phyloP scores from a whole-genome alignment of 2,113 vertebrate species.

The Thamnophis sirtalis region DNA sequence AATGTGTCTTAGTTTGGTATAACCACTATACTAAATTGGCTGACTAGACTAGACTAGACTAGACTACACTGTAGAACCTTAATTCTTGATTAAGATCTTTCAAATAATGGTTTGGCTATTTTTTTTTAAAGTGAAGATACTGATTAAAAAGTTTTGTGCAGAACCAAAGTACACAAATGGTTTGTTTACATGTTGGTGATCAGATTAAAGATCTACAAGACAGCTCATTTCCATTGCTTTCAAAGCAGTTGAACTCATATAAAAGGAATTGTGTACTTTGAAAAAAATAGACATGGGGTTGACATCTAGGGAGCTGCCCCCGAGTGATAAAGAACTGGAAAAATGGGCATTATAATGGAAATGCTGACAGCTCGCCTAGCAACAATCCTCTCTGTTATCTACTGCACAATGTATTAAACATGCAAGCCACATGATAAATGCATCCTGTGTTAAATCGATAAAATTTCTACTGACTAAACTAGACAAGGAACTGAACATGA shows the following conservation, averaged over 20 bases:
- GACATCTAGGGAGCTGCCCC: slow-evolving; percentile 40
- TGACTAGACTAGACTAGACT: not conserved
- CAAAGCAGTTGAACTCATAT: slow-evolving; percentile 26
- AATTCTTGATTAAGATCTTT: not conserved
- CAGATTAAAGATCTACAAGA: not conserved
- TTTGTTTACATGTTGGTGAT: not conserved
- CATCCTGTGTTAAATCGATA: slow-evolving; percentile 60
- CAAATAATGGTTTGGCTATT: not conserved
- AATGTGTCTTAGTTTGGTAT: too few relatives aligned
- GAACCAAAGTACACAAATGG: not conserved
- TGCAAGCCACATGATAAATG: slow-evolving; percentile 62
- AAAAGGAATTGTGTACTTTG: slow-evolving; percentile 41
- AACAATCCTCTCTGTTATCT: slow-evolving; percentile 48
- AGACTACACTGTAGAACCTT: not conserved
- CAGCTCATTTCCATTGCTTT: not conserved
- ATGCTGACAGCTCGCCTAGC: slow-evolving; percentile 50
- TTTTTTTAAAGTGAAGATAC: not conserved
- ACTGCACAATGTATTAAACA: slow-evolving; percentile 52
- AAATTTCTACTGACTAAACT: slow-evolving; percentile 60
- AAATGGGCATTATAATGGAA: slow-evolving; percentile 52
- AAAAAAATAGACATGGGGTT: not conserved
- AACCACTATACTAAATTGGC: not conserved
- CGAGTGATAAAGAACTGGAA: slow-evolving; percentile 50
- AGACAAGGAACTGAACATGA: slow-evolving; percentile 60
- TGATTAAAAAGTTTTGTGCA: not conserved